Base-by-base conservation (phyloP, 2,797 vertebrate genomes). In the Cyprinella venusta region DNA sequence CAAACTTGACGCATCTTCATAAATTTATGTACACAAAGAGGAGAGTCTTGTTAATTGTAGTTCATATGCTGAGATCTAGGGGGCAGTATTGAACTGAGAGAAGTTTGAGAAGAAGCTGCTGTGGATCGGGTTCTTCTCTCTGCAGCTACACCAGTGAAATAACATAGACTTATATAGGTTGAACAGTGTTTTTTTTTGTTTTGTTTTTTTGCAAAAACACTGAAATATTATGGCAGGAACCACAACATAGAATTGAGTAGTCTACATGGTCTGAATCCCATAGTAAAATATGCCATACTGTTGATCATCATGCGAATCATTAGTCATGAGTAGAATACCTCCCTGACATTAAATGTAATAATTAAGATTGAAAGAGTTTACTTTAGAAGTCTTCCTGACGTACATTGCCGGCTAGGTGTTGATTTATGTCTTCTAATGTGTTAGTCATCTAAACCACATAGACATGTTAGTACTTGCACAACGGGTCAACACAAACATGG, bases 41-140 rank as follows among this genome's bases (percentile, higher is more conserved):
- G 30, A 33, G 26, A 30, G 26, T 5, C 81, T 45, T 19, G 12
- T 36, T 71, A 69, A 61, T 33, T 91, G 91, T 90, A 92, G 78
- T 93, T 48, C 88, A 84, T 5, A 76, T 9, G 74, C 6, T 78
- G 12, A 80, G 63, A 90, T 93, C 91, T 91, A 95, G 95, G 92
- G 93, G 94, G 95, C 94, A 94, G 81, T 94, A 91, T 95, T 95
- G 91, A 94, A 88, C 94, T 89, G 82, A 90, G 86, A 92, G 89
- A 93, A 81, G 89, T 75, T 63, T 30, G 26, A 30, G 26, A 30
- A 30, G 26, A 30, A 30, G 21, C 26, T 61, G 18, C 64, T 63
- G 59, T 61, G 56, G 56, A 24, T 26, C 13, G 48, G 13, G 68
- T 83, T 80, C 8, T 71, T 52, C 4, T 63, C 67, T 76, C 19